A percentile compares a stretch with the other conserved stretches of the same genome.
Conservation (phyloP, 2,797 vertebrate species). For the Anomalospiza imberbis region DNA sequence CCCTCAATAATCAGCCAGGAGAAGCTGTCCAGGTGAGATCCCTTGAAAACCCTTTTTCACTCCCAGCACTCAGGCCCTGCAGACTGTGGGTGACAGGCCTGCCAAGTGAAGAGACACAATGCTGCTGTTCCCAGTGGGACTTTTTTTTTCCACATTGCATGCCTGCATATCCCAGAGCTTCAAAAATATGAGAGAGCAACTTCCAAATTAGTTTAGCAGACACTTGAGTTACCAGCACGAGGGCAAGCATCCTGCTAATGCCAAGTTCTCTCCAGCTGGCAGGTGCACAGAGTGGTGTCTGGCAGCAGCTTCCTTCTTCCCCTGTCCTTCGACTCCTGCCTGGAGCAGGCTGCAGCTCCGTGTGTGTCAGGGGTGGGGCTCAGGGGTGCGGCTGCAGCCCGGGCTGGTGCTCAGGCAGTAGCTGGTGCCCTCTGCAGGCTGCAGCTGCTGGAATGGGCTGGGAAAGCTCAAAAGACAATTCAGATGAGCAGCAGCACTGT, state of each 20-base stretch:
- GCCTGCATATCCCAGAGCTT: not conserved
- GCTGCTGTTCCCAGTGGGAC: not conserved
- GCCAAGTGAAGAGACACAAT: not conserved
- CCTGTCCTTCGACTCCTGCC: not conserved
- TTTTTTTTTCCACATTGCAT: not conserved
- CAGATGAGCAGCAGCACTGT: not conserved
- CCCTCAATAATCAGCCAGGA: conserved; percentile 91
- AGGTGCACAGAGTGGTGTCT: not conserved
- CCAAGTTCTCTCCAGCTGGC: not conserved
- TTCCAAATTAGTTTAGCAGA: not conserved
- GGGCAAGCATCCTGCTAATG: not conserved
- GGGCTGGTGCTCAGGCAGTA: not conserved
- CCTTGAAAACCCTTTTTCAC: not conserved
- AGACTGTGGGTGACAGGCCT: not conserved
- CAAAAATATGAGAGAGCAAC: not conserved
- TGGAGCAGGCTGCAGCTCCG: not conserved
- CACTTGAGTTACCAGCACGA: not conserved
- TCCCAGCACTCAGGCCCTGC: not conserved
- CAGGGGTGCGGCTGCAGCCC: not conserved
- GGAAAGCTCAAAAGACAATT: not conserved
- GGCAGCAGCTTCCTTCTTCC: not conserved
- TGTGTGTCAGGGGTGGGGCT: not conserved
- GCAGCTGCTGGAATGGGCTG: not conserved
- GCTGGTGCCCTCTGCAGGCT: conserved; percentile 58
- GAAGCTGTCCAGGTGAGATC: conserved; percentile 88